Evolutionary conservation across 2,888 invertebrate species (phyloP).

Genomic region (Drosophila nr. medialis): DNA sequence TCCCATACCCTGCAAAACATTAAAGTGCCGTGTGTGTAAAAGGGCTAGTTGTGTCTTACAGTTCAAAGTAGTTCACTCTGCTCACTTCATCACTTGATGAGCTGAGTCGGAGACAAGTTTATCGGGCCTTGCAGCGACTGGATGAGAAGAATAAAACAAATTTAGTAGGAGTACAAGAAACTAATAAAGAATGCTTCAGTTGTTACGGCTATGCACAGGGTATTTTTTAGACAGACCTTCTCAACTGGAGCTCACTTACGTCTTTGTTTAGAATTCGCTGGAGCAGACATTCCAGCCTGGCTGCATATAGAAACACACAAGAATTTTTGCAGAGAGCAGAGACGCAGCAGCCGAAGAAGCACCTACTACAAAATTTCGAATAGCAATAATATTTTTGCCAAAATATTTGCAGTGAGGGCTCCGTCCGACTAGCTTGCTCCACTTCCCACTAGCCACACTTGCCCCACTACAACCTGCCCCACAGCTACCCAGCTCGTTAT

Average conservation of each 20-base stretch:
- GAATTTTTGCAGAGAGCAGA: constrained; percentile 40
- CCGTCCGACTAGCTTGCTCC: constrained; percentile 1
- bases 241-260: not conserved
- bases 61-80: not conserved
- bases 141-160: not conserved
- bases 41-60: not conserved
- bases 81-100: not conserved
- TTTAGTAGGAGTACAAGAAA: too few relatives aligned
- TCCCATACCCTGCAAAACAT: constrained; percentile 8
- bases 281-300: constrained; percentile 37
- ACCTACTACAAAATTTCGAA: constrained; percentile 67
- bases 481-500: not conserved
- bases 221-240: not conserved
- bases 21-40: not conserved
- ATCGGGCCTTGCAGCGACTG: not conserved
- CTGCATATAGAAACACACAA: constrained; percentile 42
- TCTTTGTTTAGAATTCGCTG: constrained; percentile 10
- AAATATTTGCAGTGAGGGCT: constrained; percentile 47
- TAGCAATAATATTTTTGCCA: constrained; percentile 77
- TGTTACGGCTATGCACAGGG: too few relatives aligned
- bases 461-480: not conserved
- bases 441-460: not conserved
- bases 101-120: not conserved
- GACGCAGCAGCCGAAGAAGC: constrained; percentile 22
- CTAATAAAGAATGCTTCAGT: too few relatives aligned